phyloP scores from a whole-genome alignment of 2,888 invertebrate genomes.

The Choreutis nemorana region DNA sequence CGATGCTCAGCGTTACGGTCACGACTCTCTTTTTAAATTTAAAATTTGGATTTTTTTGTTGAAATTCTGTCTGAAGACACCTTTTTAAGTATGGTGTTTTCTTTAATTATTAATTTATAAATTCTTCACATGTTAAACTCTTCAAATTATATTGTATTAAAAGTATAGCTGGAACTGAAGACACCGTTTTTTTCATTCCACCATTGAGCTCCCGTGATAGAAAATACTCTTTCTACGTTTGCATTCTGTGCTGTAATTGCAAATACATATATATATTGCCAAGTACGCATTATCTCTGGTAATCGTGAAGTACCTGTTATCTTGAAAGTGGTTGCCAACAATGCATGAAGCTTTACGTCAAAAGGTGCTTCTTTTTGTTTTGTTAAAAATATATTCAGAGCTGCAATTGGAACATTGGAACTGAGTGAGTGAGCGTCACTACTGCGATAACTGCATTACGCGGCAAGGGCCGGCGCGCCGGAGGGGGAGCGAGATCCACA shows the following conservation, averaged over 20 bases:
- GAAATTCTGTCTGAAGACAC: constrained; percentile 5
- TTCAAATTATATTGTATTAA: constrained; percentile 11
- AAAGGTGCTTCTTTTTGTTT: constrained; percentile 12
- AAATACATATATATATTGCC: constrained; percentile 12
- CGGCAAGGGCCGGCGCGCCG: too few relatives aligned
- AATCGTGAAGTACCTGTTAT: constrained; percentile 12
- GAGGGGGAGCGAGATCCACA: too few relatives aligned
- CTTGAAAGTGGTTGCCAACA: constrained; percentile 13
- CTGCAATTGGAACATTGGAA: too few relatives aligned
- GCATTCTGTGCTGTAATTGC: constrained; percentile 14
- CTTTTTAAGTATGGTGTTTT: constrained; percentile 9
- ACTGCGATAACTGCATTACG: too few relatives aligned
- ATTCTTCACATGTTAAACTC: constrained; percentile 10
- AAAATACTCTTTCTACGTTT: constrained; percentile 15
- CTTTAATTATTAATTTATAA: constrained; percentile 12
- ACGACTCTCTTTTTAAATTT: too few relatives aligned
- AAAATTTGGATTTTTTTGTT: too few relatives aligned
- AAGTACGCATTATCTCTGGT: constrained; percentile 12
- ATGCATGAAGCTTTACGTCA: constrained; percentile 10
- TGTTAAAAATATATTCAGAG: constrained; percentile 12
- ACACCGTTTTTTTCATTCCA: constrained; percentile 10
- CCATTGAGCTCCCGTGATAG: constrained; percentile 12
- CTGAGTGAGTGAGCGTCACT: too few relatives aligned
- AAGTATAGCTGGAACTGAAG: constrained; percentile 12
- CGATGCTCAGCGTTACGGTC: too few relatives aligned